Base-by-base conservation (phyloP, 2,113 vertebrate genomes). In the Daubentonia madagascariensis region DNA sequence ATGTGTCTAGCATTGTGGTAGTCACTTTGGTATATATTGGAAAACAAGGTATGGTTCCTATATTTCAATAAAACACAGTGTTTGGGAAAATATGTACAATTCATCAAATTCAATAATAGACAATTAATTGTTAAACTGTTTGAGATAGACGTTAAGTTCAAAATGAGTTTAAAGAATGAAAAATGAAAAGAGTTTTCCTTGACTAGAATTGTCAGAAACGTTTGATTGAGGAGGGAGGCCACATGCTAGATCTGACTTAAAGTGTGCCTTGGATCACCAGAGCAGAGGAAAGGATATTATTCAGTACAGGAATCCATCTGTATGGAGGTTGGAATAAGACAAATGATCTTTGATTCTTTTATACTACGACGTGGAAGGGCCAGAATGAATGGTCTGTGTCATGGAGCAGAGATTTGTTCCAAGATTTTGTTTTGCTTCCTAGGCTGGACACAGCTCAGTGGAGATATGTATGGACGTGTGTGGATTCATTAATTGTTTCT, bases 361-460 rank as follows among this genome's bases (percentile, higher is more conserved):
- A 67, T 25, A 7, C 17, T 59, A 35, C 14, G 14, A 48, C 30
- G 70, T 67, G 12, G 35, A 59, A 90, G n/a, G 28, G 3, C 1
- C 54, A 52, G 18, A 72, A 40, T 78, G 52, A 85, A 79, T 89
- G 45, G 22, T 76, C 50, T 67, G n/a, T 93, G 25, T 37, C 6
- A 37, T 43, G 25, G 73, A 86, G 5, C 23, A 85, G 22, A 8
- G 10, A 93, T 40, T 96, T 50, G 20, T 37, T 79, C 67, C 17
- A 86, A 81, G 91, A 37, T 35, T 83, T 83, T n/a, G 54, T 72
- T 91, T 97, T 72, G 30, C 70, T 91, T 90, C 65, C 20, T 35
- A 61, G 28, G 8, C 37, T 92, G 10, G 45, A 84, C 91, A 91
- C 30, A 57, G 48, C 28, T 95, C 25, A 86, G 20, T 84, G 9